These are phyloP conservation scores for Gonatopus flavifemur DNA, from an alignment of 1,140 invertebrate species.

Conservation along the genomic window DNA sequence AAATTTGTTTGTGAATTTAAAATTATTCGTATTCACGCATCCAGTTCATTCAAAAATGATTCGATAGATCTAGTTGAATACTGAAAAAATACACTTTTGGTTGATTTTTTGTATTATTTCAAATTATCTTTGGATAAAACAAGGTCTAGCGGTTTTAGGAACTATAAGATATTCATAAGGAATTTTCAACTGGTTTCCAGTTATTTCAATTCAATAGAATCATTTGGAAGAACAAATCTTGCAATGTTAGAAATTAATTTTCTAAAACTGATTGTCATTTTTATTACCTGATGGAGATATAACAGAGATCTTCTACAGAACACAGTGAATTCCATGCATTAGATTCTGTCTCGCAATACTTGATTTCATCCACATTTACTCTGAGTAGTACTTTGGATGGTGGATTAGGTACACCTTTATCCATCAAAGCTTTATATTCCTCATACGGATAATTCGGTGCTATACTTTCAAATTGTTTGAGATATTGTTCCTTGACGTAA, in stretches of 20 bases:
- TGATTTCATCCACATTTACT: slow-evolving; percentile 66
- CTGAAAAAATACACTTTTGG: too few species aligned
- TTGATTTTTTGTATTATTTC: too few species aligned
- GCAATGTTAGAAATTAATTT: neutral
- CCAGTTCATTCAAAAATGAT: too few species aligned
- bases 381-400: slow-evolving; percentile 56
- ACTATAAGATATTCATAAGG: too few species aligned
- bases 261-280: slow-evolving; percentile 4
- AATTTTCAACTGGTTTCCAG: too few species aligned
- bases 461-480: slow-evolving; percentile 74
- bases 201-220: too few species aligned
- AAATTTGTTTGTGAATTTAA: too few species aligned
- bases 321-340: slow-evolving; percentile 72
- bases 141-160: too few species aligned
- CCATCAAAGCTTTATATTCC: slow-evolving; percentile 69
- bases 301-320: slow-evolving; percentile 80
- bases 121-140: too few species aligned
- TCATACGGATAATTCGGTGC: slow-evolving; percentile 81
- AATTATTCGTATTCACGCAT: too few species aligned
- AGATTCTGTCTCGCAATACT: slow-evolving; percentile 66
- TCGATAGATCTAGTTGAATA: too few species aligned
- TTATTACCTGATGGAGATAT: slow-evolving; percentile 66
- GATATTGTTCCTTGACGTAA: slow-evolving; percentile 75
- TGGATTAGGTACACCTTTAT: slow-evolving; percentile 54
- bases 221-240: too few species aligned